Conservation (phyloP, 1,140 invertebrate genomes). For the Trialeurodes vaporariorum region DNA sequence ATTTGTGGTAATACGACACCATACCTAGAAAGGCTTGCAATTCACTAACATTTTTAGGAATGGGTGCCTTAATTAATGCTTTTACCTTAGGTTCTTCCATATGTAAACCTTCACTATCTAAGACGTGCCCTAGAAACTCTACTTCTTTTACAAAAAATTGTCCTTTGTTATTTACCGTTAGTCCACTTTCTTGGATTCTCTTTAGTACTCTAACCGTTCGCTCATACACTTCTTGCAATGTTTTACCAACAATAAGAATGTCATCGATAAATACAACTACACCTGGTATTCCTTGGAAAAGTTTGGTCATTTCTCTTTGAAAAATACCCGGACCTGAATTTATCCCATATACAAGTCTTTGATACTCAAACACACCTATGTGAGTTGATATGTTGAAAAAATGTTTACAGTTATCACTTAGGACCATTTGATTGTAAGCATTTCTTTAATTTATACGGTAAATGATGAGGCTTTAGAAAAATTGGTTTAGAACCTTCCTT, state of each 20-base stretch:
- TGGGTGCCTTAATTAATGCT: too few relatives aligned
- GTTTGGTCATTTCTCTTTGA: too few relatives aligned
- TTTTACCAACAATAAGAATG: slow-evolving; percentile 24
- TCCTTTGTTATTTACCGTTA: slow-evolving; percentile 32
- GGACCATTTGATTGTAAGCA: too few relatives aligned
- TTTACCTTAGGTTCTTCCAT: slow-evolving; percentile 33
- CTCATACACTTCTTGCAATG: background rate
- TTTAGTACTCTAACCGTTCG: background rate
- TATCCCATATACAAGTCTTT: too few relatives aligned
- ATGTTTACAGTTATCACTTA: too few relatives aligned
- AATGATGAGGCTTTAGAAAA: too few relatives aligned
- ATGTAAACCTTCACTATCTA: slow-evolving; percentile 28
- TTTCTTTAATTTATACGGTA: too few relatives aligned
- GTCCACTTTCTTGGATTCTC: background rate
- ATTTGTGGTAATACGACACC: slow-evolving; percentile 36
- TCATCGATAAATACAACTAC: slow-evolving; percentile 29
- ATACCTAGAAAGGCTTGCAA: slow-evolving; percentile 36
- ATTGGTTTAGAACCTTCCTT: too few relatives aligned
- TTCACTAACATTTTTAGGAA: slow-evolving; percentile 29
- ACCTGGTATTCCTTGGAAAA: too few relatives aligned
- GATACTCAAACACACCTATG: too few relatives aligned
- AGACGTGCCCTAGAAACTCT: slow-evolving; percentile 32
- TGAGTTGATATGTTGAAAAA: too few relatives aligned
- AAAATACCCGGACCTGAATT: too few relatives aligned
- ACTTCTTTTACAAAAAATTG: slow-evolving; percentile 29